Evolutionary conservation across 2,888 invertebrate genomes (phyloP).

Genomic region (Octonoba sinensis): DNA sequence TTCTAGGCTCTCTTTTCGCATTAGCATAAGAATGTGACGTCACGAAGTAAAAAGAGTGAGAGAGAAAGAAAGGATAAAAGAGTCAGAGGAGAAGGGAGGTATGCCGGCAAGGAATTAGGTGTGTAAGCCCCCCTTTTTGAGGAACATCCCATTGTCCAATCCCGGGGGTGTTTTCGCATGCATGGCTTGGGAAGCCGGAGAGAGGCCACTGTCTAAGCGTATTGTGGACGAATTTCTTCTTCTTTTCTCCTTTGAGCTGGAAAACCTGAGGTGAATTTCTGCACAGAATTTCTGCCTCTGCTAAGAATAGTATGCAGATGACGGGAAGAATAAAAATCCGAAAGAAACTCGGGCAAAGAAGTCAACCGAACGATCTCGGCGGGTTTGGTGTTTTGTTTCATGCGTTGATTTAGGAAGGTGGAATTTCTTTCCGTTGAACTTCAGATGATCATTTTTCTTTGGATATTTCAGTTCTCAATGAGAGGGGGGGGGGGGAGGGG

Average conservation of each 20-base stretch:
- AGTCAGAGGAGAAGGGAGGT: slow-evolving; percentile 11
- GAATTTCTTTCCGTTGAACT: slow-evolving; percentile 8
- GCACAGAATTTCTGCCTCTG: slow-evolving; percentile 29
- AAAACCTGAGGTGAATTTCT: slow-evolving; percentile 42
- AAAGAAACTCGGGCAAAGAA: slow-evolving; percentile 26
- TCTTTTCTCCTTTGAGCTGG: slow-evolving; percentile 37
- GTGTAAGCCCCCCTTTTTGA: slow-evolving; percentile 49
- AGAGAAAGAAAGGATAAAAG: slow-evolving; percentile 12
- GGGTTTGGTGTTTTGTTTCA: slow-evolving; percentile 49
- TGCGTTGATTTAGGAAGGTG: slow-evolving; percentile 17
- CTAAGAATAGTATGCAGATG: slow-evolving; percentile 49
- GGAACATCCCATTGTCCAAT: slow-evolving; percentile 47
- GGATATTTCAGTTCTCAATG: too few species aligned
- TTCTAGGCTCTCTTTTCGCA: slow-evolving; percentile 33
- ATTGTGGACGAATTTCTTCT: slow-evolving; percentile 42
- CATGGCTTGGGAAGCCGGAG: slow-evolving; percentile 56
- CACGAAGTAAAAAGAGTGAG: slow-evolving; percentile 26
- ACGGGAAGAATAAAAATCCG: slow-evolving; percentile 35
- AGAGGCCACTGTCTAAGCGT: slow-evolving; percentile 37
- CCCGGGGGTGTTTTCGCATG: slow-evolving; percentile 62
- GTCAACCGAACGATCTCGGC: slow-evolving; percentile 8
- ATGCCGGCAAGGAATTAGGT: slow-evolving; percentile 53
- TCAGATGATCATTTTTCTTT: too few species aligned
- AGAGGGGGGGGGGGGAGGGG: too few species aligned
- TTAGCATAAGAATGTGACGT: slow-evolving; percentile 63